Evolutionary conservation across 2,888 invertebrate species (phyloP), one percentile per base, ranked within the genome.

Genomic region (Diaphora mendica): DNA sequence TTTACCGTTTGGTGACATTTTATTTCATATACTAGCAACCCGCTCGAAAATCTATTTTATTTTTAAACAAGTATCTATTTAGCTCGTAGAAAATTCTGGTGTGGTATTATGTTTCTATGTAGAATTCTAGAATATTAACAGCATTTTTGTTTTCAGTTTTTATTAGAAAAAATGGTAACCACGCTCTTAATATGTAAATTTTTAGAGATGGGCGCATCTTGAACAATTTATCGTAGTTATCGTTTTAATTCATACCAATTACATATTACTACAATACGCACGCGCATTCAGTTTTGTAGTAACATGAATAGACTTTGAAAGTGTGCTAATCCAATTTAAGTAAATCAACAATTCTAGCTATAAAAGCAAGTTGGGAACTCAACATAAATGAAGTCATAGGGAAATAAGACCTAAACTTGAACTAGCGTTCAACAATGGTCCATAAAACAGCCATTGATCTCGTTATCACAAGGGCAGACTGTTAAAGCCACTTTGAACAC

Each of bases 381-480:
- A 74, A 75, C 64, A 73, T 68, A 77, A 82, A 82, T 82, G 51
- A 77, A 82, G 83, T 77, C 79, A 78, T 82, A 81, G 79, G 75
- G 76, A 83, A 81, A 76, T 75, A 44, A 51, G 65, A 51, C 59
- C 71, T 85, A 75, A 75, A 79, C 84, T 77, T 80, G 78, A 78
- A 76, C 79, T 77, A 74, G 75, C 75, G 55, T 71, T 66, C 69
- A 69, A 84, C 82, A 82, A 79, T 77, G 74, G 77, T 72, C 73
- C 64, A 77, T 82, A 79, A 82, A 81, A 76, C 64, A 78, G 74
- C 78, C 77, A 84, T 77, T 81, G 86, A 73, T 82, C 81, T 79
- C 70, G 68, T 84, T 81, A 85, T 84, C 83, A 77, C 75, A 82
- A 84, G 81, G 83, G 78, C 77, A 75, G 72, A 76, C 72, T 81